phyloP scores from a whole-genome alignment of 2,888 invertebrate genomes.

The Aporophyla lueneburgensis region DNA sequence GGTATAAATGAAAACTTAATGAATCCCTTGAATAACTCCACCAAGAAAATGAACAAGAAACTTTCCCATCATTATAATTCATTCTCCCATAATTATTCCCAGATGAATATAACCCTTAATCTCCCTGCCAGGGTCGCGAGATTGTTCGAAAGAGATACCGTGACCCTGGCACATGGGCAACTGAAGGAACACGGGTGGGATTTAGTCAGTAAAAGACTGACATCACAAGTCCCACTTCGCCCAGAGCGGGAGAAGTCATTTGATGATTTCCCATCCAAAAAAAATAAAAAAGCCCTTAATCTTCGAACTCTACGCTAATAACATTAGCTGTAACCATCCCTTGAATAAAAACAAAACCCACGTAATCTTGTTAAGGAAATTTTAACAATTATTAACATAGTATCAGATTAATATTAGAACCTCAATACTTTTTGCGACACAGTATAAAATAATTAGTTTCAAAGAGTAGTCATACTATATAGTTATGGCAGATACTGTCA shows the following conservation, averaged over 20 bases:
- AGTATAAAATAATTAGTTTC: constrained; percentile 29
- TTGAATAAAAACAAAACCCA: constrained; percentile 51
- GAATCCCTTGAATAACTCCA: constrained; percentile 19
- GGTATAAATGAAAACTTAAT: neutral
- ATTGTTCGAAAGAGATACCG: too few relatives aligned
- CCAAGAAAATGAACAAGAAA: constrained; percentile 20
- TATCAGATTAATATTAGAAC: constrained; percentile 68
- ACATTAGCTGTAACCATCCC: constrained; percentile 29
- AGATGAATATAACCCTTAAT: constrained; percentile 35
- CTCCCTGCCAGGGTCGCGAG: too few relatives aligned
- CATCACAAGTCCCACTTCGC: too few relatives aligned
- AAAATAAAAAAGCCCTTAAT: too few relatives aligned
- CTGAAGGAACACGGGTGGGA: too few relatives aligned
- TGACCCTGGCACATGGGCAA: too few relatives aligned
- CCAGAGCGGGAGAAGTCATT: too few relatives aligned
- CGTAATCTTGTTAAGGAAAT: constrained; percentile 70
- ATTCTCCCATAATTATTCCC: constrained; percentile 33
- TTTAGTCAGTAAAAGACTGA: too few relatives aligned
- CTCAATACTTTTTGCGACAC: constrained; percentile 40
- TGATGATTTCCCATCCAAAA: too few relatives aligned
- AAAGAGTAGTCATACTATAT: constrained; percentile 11
- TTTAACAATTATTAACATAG: constrained; percentile 70
- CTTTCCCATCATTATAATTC: constrained; percentile 14
- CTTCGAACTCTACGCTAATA: constrained; percentile 34
- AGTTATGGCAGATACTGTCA: neutral